These are phyloP conservation scores for Myotis findleyi DNA, from an alignment of 2,797 vertebrate species.

Conservation along the genomic window DNA sequence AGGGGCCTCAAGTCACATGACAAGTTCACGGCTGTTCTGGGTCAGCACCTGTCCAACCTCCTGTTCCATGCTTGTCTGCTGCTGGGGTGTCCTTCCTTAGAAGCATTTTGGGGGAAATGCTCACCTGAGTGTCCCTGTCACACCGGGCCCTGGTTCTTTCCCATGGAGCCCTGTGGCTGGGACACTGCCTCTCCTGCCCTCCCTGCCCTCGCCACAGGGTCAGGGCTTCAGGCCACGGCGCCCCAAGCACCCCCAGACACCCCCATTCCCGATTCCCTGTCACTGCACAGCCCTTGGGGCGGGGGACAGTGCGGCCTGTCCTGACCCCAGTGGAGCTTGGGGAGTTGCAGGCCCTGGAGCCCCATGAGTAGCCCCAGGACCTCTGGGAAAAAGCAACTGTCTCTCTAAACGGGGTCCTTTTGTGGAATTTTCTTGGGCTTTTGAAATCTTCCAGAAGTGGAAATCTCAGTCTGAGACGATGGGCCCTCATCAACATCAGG, in stretches of 20 bases:
- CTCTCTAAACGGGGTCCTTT: background rate
- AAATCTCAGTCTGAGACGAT: background rate
- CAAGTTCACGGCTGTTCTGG: background rate
- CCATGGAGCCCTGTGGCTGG: too few species aligned
- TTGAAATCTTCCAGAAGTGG: background rate
- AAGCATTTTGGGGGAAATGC: background rate
- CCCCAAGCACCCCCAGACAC: background rate
- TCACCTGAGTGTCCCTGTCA: background rate
- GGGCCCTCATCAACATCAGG: background rate
- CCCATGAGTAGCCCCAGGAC: too few species aligned
- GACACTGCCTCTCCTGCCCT: background rate
- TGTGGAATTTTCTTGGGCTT: background rate
- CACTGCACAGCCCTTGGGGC: background rate
- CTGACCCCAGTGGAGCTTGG: background rate
- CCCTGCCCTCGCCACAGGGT: background rate
- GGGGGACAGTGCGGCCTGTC: background rate
- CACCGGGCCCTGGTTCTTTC: background rate
- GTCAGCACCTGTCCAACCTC: background rate
- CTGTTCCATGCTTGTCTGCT: fast-evolving
- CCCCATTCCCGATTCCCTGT: background rate
- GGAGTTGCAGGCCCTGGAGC: background rate
- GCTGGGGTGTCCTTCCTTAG: background rate
- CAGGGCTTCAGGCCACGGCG: background rate
- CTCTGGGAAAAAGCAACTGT: background rate
- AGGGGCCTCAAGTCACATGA: fast-evolving